Evolutionary conservation across 2,888 invertebrate genomes (phyloP), one percentile per base, ranked within the genome.

Genomic region (Pterostichus madidus): DNA sequence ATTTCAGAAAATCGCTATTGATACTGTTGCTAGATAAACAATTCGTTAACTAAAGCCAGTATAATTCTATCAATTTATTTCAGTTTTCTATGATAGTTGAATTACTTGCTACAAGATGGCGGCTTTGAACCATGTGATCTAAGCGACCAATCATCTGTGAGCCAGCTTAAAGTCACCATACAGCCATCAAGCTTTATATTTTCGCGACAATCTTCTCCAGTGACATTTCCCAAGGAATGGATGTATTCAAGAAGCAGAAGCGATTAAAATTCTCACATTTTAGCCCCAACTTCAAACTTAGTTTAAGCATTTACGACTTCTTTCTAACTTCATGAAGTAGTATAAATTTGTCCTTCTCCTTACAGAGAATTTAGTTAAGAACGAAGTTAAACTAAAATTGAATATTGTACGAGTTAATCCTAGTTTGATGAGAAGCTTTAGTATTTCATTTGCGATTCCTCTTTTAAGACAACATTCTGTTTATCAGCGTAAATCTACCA

Each of bases 361-460:
- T 39, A 68, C 13, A 35, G 8, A 24, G 64, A 68, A 39, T 68
- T 68, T 68, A 39, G 15, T 39, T 35, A n/a, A n/a, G 39, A 68
- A 24, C 3, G 24, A 1, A 68, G 35, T 68, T 13, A 4, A 68
- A 32, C 39, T 68, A 68, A 68, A 68, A 68, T 68, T 68, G 64
- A 68, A 68, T 68, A 68, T 68, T 68, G 64, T 39, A 39, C 13
- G 64, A 68, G 39, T 39, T 68, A 68, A 68, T 68, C 64, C 64
- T 68, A 68, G 39, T 68, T 68, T 68, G 64, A 68, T 39, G 64
- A 68, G 64, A 68, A 39, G 39, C 35, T 68, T 13, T 68, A 35
- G 35, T 68, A 61, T 61, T 68, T 35, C 64, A 68, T 68, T 39
- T 68, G 15, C 64, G 64, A 68, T 31, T 3, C 3, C 59, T 59